Percentiles rank a stretch among this genome's conserved stretches.
These are phyloP conservation scores for Pseudomugil tenellus DNA, from an alignment of 2,797 vertebrate genomes.

Conservation along the genomic window DNA sequence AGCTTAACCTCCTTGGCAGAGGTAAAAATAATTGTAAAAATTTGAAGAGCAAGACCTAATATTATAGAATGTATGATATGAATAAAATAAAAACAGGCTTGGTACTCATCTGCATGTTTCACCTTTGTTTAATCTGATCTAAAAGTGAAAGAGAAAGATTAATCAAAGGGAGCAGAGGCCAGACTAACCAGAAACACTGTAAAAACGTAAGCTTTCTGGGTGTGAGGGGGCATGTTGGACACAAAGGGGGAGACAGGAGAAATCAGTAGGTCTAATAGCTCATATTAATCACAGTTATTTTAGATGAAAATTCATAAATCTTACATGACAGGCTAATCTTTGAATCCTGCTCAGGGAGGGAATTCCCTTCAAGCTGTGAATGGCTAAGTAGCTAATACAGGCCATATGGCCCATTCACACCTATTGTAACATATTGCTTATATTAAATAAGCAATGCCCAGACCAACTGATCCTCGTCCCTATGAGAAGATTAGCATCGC, in stretches of 20 bases:
- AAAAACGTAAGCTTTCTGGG: too few species aligned
- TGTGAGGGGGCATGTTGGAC: conserved; percentile 31
- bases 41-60: too few species aligned
- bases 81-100: too few species aligned
- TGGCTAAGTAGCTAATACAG: conserved; percentile 26
- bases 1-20: too few species aligned
- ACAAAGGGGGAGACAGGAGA: conserved; percentile 35
- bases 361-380: conserved; percentile 44
- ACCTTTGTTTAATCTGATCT: too few species aligned
- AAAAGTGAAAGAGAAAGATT: too few species aligned
- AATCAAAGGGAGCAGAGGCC: too few species aligned
- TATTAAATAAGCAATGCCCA: neutral
- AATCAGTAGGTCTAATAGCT: conserved; percentile 61
- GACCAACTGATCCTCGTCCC: neutral
- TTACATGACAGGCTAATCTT: conserved; percentile 63
- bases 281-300: conserved; percentile 73
- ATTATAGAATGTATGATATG: too few species aligned
- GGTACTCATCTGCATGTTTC: too few species aligned
- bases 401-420: conserved; percentile 30
- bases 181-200: too few species aligned
- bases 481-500: neutral
- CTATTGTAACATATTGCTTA: conserved; percentile 9
- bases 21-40: too few species aligned
- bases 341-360: conserved; percentile 32
- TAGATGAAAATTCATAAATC: conserved; percentile 73